Evolutionary conservation across 2,113 vertebrate genomes (phyloP), one percentile per base, ranked within the genome.

Genomic region (Perca flavescens): DNA sequence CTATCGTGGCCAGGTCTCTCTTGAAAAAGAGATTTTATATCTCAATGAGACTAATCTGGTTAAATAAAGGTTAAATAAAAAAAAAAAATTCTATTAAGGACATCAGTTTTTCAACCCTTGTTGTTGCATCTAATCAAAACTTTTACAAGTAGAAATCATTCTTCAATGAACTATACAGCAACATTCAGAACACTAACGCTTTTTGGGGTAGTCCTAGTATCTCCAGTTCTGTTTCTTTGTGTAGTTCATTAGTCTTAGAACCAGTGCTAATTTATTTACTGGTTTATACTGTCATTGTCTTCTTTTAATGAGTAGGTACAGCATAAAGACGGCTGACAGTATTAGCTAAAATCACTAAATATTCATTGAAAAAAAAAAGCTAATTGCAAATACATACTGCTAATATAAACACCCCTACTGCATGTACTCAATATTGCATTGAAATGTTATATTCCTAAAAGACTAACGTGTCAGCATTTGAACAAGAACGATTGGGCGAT

Each of bases 391-490:
- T 34, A 10, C 58, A 28, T 31, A 5, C 47, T 16, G 16, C n/a
- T 31, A 15, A 50, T 31, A 15, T 11, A 71, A 74, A 53, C 16
- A 1, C 16, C 4, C 12, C 16, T 46, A 49, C 54, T 76, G 43
- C 21, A 34, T 22, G 53, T 9, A 52, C 25, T 52, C 13, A 40
- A 19, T 43, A 34, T 66, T 13, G 5, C 10, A n/a, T 60, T 8
- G 36, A 61, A 77, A 64, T 16, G 4, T 47, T 21, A 21, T 13
- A 64, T 49, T 82, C n/a, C 43, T 22, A 31, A 57, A 62, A 43
- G 58, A 72, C 17, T 28, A 43, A 50, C 46, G 31, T 82, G 62
- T 80, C 36, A 81, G 54, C 43, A 60, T 53, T 50, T 63, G 19
- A 79, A 68, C 60, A 74, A 31, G 46, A 69, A 64, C 5, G 40